A percentile compares a stretch with the other conserved stretches of the same genome.
These are phyloP conservation scores for Plagodis dolabraria DNA, from an alignment of 2,888 invertebrate species.

Conservation along the genomic window DNA sequence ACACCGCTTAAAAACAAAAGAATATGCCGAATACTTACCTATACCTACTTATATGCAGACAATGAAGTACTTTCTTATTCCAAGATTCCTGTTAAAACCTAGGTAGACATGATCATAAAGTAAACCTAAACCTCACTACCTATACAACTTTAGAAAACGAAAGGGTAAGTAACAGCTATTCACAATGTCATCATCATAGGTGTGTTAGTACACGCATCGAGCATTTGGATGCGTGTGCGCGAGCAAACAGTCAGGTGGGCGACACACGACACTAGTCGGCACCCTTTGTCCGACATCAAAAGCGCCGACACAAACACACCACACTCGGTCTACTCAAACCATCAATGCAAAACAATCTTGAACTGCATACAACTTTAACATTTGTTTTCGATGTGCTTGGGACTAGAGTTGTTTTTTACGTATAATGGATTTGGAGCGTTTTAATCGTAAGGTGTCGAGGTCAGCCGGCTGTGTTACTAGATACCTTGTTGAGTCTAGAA, in stretches of 20 bases:
- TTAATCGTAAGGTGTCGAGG: slow-evolving; percentile 36
- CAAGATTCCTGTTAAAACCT: too few relatives aligned
- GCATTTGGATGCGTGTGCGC: slow-evolving; percentile 47
- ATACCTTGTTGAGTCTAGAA: slow-evolving; percentile 77
- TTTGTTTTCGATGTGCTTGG: slow-evolving; percentile 19
- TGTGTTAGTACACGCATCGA: slow-evolving; percentile 38
- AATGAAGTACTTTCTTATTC: too few relatives aligned
- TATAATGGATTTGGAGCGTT: slow-evolving; percentile 38
- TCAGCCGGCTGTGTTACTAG: slow-evolving; percentile 58
- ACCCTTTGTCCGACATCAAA: slow-evolving; percentile 78
- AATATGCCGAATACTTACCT: too few relatives aligned
- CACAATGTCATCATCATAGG: slow-evolving; percentile 40
- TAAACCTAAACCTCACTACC: background rate
- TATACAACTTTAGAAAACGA: slow-evolving; percentile 23
- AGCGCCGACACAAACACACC: slow-evolving; percentile 72
- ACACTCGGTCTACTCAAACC: slow-evolving; percentile 31
- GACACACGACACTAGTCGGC: slow-evolving; percentile 78
- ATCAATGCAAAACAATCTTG: slow-evolving; percentile 39
- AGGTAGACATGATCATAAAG: background rate
- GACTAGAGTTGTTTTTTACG: slow-evolving; percentile 14
- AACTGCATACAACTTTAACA: slow-evolving; percentile 23
- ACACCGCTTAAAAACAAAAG: too few relatives aligned
- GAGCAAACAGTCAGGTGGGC: slow-evolving; percentile 81
- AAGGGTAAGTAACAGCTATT: slow-evolving; percentile 30
- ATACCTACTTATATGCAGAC: too few relatives aligned